Conservation (phyloP, 2,797 vertebrate genomes). For the Pagetopsis macropterus region DNA sequence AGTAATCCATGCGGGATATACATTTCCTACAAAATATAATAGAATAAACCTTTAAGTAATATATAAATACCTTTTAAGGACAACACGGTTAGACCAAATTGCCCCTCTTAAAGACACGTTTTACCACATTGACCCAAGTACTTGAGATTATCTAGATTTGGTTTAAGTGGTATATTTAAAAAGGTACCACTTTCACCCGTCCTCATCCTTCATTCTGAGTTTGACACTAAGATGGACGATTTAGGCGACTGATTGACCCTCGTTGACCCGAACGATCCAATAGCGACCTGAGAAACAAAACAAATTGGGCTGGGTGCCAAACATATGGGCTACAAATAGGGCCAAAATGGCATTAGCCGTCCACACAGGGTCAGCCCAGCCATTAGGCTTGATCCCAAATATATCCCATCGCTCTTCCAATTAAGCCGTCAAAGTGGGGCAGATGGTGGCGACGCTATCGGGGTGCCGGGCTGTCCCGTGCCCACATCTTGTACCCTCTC, state of each 20-base stretch:
- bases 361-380: conserved; percentile 56
- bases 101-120: not conserved
- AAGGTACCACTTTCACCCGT: conserved; percentile 15
- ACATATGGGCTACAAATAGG: conserved; percentile 53
- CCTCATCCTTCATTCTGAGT: conserved; percentile 51
- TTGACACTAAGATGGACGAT: conserved; percentile 49
- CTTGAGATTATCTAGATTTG: conserved; percentile 12
- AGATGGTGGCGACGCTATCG: conserved; percentile 69
- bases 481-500: conserved; percentile 67
- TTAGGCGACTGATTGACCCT: conserved; percentile 59
- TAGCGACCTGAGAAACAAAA: conserved; percentile 47
- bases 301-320: conserved; percentile 22
- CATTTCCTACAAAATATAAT: not conserved
- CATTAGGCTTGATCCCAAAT: conserved; percentile 68
- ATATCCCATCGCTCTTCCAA: conserved; percentile 71
- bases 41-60: not conserved
- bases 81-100: not conserved
- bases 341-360: conserved; percentile 58
- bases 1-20: not conserved
- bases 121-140: not conserved
- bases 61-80: not conserved
- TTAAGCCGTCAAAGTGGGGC: conserved; percentile 77
- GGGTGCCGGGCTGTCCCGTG: conserved; percentile 71
- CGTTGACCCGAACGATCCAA: conserved; percentile 53
- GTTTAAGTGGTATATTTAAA: conserved; percentile 40